Base-by-base conservation (phyloP, 2,797 vertebrate species). In the Crenichthys baileyi region DNA sequence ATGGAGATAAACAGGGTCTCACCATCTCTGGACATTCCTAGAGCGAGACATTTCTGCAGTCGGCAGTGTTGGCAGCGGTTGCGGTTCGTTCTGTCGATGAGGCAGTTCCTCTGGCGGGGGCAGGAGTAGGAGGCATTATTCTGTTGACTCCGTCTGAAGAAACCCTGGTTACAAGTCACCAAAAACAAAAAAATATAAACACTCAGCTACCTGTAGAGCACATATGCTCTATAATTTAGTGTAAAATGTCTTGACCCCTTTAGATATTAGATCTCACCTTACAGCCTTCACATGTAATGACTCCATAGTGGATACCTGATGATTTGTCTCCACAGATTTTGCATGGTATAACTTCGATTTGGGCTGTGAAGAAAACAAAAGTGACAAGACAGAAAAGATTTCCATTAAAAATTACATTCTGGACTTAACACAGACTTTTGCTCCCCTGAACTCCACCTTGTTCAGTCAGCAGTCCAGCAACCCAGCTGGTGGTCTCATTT, bases 341-440 rank as follows among this genome's bases (percentile, higher is more conserved):
- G 97, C 98, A 99, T 93, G 98, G 98, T 97, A 99, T 99, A 89
- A 99, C 98, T 98, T 99, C 98, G 91, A 99, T 99, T 99, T 99
- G 98, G 90, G 98, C 98, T 99, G 96, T 39, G 72, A 29, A 70
- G 65, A 85, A 15, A 73, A n/a, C 67, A 61, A 84, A 22, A 24
- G 3, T 73, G 26, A 75, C 18, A 75, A 50, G 5, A 82, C 24
- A 84, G 26, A 80, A 75, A 65, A 58, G 15, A 83, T 0, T 0
- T 7, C 24, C 0, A 3, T 90, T 84, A 86, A 3, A 55, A 79
- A 84, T 58, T 20, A 60, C 3, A 31, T 50, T 82, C 70, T 68
- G 58, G 26, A 82, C 73, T 44, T 4, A 24, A 67, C 18, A n/a
- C 36, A 63, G 39, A 76, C n/a, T 70, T 77, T 73, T 67, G 12